These are phyloP conservation scores for Tribolium madens DNA, from an alignment of 1,140 invertebrate genomes.

Conservation along the genomic window DNA sequence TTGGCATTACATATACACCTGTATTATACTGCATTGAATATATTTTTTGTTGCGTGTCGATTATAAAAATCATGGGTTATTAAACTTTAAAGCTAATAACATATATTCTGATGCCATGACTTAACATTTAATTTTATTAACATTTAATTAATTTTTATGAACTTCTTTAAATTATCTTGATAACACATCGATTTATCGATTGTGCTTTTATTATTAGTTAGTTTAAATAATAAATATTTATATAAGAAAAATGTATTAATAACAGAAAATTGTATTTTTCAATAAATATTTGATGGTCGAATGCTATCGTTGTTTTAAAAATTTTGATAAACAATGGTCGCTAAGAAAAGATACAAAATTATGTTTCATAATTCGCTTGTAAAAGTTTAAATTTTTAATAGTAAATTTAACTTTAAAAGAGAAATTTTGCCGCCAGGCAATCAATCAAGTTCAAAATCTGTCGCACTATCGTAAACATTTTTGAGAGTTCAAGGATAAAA, in stretches of 20 bases:
- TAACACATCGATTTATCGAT: not conserved
- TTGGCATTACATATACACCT: no score
- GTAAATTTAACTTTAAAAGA: not conserved
- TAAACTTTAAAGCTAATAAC: not conserved
- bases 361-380: no score
- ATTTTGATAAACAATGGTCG: no score
- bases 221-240: no score
- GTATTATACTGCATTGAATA: not conserved
- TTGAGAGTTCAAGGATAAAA: not conserved
- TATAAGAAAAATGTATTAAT: no score
- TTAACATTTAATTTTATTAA: not conserved
- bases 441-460: not conserved
- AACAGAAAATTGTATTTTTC: no score
- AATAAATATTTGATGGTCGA: no score
- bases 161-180: not conserved
- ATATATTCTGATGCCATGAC: not conserved
- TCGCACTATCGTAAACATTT: not conserved
- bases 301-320: no score
- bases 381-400: no score
- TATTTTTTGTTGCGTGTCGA: not conserved
- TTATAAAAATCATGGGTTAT: not conserved
- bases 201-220: no score
- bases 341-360: no score
- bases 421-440: not conserved
- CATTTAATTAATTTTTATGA: not conserved